phyloP scores from a whole-genome alignment of 2,113 vertebrate species.

The Saguinus midas region DNA sequence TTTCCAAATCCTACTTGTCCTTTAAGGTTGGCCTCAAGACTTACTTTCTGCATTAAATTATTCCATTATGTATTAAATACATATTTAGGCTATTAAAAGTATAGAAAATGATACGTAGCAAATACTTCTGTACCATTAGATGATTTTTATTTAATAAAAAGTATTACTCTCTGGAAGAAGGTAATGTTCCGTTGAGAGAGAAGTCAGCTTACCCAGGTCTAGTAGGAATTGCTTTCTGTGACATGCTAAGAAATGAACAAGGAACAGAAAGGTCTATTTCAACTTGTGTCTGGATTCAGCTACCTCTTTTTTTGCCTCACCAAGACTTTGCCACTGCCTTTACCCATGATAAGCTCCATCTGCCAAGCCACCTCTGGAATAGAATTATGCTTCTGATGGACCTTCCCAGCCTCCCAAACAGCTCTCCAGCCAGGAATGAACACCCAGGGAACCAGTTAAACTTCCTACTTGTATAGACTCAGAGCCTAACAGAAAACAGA shows the following conservation, averaged over 20 bases:
- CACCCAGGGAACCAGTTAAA: background rate
- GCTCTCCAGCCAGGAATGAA: background rate
- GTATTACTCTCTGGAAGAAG: background rate
- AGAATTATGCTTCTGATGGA: background rate
- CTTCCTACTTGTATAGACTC: background rate
- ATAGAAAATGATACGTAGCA: background rate
- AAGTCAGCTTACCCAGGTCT: background rate
- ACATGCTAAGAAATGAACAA: background rate
- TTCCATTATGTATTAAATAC: background rate
- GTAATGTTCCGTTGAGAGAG: background rate
- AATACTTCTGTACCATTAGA: background rate
- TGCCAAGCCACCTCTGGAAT: background rate
- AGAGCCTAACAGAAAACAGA: background rate
- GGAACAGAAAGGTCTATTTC: background rate
- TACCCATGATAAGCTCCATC: background rate
- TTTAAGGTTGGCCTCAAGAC: background rate
- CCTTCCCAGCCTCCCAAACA: background rate
- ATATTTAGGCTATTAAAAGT: background rate
- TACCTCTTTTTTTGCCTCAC: background rate
- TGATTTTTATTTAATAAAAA: background rate
- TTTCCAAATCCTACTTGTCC: background rate
- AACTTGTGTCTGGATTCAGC: background rate
- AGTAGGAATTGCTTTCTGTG: background rate
- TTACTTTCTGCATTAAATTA: background rate
- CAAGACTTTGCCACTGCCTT: background rate